Evolutionary conservation across 2,888 invertebrate genomes (phyloP).

Genomic region (Caenorhabditis imperialis): DNA sequence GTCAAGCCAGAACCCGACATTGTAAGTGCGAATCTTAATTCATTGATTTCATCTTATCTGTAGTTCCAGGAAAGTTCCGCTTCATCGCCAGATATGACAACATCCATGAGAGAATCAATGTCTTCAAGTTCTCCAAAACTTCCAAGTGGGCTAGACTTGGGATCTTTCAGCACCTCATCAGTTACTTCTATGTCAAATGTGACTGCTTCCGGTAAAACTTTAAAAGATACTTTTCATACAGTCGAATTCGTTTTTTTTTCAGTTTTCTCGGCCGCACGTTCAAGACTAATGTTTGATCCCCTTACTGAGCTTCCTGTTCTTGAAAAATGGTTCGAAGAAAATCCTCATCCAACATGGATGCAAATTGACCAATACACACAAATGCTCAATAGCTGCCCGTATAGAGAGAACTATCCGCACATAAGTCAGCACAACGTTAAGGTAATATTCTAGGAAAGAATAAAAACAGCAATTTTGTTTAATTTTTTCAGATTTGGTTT

Average conservation of each 20-base stretch:
- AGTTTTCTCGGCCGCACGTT: conserved; percentile 82
- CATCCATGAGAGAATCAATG: conserved; percentile 56
- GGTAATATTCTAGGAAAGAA: conserved; percentile 52
- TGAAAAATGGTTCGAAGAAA: conserved; percentile 90
- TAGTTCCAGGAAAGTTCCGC: conserved; percentile 68
- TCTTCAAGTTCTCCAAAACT: conserved; percentile 63
- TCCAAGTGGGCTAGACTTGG: conserved; percentile 45
- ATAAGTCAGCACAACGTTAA: conserved; percentile 99
- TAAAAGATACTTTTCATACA: not conserved
- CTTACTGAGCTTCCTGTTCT: conserved; percentile 89
- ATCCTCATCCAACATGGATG: conserved; percentile 98
- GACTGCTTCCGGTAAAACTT: conserved; percentile 44
- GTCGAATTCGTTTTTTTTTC: too few species aligned
- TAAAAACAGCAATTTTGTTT: not conserved
- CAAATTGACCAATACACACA: conserved; percentile 97
- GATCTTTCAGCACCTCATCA: conserved; percentile 36
- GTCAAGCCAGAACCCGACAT: conserved; percentile 35
- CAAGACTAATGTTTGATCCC: conserved; percentile 98
- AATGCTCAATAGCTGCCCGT: conserved; percentile 95
- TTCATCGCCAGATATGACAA: conserved; percentile 69
- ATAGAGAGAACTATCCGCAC: conserved; percentile 95
- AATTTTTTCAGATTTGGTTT: conserved; percentile 86
- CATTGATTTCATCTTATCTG: not conserved
- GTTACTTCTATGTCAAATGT: conserved; percentile 45
- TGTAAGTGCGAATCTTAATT: not conserved